Base-by-base conservation (phyloP, 2,797 vertebrate species). In the Hemibagrus guttatus region DNA sequence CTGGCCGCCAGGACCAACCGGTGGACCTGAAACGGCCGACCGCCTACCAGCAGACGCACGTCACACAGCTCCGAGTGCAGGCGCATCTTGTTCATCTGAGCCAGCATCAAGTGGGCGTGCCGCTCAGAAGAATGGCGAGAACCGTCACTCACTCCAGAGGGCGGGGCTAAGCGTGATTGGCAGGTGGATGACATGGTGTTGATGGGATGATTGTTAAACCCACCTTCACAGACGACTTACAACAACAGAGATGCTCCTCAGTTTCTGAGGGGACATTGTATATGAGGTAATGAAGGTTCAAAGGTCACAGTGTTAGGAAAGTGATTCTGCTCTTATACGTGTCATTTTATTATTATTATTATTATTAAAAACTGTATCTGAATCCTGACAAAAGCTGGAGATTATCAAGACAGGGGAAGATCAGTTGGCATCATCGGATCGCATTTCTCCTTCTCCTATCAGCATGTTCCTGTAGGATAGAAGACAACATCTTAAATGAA, bases 71-170 rank as follows among this genome's bases (percentile, higher is more conserved):
- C 95, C 1, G 95, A 90, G 28, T 94, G 95, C 54, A 94, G 95
- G 56, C 98, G 95, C 96, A 99, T 95, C 90, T 96, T 97, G 93
- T 98, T 98, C 91, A 99, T 98, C 92, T 98, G 97, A 26, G 96
- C 95, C 90, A 99, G 94, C 90, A 99, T 95, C 85, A 96, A 92
- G 74, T 96, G 95, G 46, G 98, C 97, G 26, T 99, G 97, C 81
- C 94, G 96, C 85, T 97, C 96, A 2, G 96, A 96, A n/a, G 96
- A 94, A 87, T 95, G 95, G 19, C 92, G 82, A 49, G 92, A 91
- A 89, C 92, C 93, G 84, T 64, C 63, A 28, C 49, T 68, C 16
- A 13, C 31, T 59, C 66, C 85, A 26, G 81, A 35, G 4, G 54
- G 81, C 26, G 52, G 31, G 1, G 26, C 28, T 28, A 28, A 61